phyloP scores from a whole-genome alignment of 2,113 vertebrate species.

The Megalops atlanticus region DNA sequence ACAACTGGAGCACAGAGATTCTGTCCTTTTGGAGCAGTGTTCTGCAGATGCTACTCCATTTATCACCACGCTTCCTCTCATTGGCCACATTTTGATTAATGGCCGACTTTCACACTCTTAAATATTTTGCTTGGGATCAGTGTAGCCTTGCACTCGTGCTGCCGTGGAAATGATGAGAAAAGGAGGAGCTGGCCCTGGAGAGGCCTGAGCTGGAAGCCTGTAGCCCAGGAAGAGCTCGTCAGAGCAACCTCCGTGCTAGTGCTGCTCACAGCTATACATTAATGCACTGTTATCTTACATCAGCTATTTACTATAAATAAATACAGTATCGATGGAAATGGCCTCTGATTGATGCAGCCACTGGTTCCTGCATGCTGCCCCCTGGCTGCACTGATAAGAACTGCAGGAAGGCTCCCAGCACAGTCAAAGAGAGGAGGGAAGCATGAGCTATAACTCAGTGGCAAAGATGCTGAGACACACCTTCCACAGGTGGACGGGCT shows the following conservation, averaged over 20 bases:
- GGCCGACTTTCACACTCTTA: neutral
- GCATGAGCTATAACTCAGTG: no score
- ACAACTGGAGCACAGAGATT: neutral
- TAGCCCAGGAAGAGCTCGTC: neutral
- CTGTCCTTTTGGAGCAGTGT: neutral
- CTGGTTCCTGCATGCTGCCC: no score
- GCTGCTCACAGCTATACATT: neutral
- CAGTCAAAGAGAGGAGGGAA: no score
- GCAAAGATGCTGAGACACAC: no score
- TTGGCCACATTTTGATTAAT: neutral
- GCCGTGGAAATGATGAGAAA: neutral
- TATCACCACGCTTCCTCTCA: neutral
- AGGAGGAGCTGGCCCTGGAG: no score
- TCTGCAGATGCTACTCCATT: neutral
- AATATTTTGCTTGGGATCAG: neutral
- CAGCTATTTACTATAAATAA: no score
- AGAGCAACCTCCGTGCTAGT: neutral
- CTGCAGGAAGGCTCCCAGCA: no score
- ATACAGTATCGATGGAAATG: no score
- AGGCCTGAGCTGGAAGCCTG: neutral
- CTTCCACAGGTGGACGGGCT: no score
- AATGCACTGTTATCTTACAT: no score
- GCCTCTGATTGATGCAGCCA: no score
- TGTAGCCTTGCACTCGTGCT: neutral
- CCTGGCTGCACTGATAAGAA: no score